Conservation (phyloP, 2,888 invertebrate species). For the Corbicula japonica region DNA sequence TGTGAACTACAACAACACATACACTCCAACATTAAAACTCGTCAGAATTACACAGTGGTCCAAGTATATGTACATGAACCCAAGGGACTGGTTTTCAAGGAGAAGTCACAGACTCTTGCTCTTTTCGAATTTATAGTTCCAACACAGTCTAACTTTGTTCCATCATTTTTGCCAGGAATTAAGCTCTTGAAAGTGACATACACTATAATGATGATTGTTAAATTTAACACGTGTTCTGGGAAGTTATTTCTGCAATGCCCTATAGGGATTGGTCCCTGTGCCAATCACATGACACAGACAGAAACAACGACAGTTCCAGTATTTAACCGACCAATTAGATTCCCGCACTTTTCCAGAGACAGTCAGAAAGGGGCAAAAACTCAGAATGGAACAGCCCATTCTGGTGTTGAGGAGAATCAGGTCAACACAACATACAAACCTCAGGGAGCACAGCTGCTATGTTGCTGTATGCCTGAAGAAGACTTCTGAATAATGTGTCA, state of each 20-base stretch:
- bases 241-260: constrained; percentile 78
- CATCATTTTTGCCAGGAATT: constrained; percentile 76
- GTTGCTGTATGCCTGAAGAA: constrained; percentile 28
- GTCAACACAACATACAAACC: constrained; percentile 26
- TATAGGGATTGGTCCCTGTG: constrained; percentile 76
- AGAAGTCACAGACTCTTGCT: constrained; percentile 45
- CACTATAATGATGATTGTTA: constrained; percentile 71
- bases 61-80: constrained; percentile 70
- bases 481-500: too few species aligned
- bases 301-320: constrained; percentile 74
- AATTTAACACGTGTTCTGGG: constrained; percentile 77
- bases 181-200: constrained; percentile 76
- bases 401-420: too few species aligned
- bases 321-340: constrained; percentile 79
- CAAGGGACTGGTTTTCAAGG: constrained; percentile 60
- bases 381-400: constrained; percentile 52
- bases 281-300: constrained; percentile 66
- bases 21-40: constrained; percentile 64
- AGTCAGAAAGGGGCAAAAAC: constrained; percentile 21
- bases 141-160: constrained; percentile 75
- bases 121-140: constrained; percentile 77
- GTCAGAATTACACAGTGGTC: constrained; percentile 63
- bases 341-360: constrained; percentile 77
- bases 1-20: constrained; percentile 72
- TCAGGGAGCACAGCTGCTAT: constrained; percentile 11